Base-by-base conservation (phyloP, 1,140 invertebrate genomes). In the Onthophagus taurus region DNA sequence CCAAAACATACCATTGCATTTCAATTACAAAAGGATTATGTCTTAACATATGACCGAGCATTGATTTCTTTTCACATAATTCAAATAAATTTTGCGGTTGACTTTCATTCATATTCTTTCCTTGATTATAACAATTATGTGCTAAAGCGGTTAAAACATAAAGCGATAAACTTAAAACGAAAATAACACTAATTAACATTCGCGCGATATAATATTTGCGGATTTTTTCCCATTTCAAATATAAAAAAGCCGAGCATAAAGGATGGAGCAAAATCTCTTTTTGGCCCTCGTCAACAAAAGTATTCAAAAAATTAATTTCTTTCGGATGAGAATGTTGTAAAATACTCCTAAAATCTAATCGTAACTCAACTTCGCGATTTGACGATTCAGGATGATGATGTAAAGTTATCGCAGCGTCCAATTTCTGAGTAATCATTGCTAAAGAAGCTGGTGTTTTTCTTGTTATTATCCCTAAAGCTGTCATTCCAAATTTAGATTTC, bases 161-260 rank as follows among this genome's bases (percentile, higher is more conserved):
- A 2, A 83, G 60, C 1, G 83, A 85, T 3, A 89, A 69, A 50
- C 84, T 81, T 9, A 88, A 59, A 42, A 87, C 80, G 56, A 87
- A 88, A 29, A 85, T 73, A 42, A 85, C 76, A 61, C 83, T 88
- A 53, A 89, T 79, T 31, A 89, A 70, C 42, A 89, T 65, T 44
- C 85, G 71, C 1, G 78, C 82, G 4, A 87, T 78, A 55, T 89
- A 89, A 57, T 87, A 89, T 62, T 85, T 85, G n/a, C 85, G 71
- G 48, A 91, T 88, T 61, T 88, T 88, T 50, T 87, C 80, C 87
- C 87, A 91, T 61, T 89, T 89, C 11, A 89, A 73, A 55, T 88
- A 78, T 0, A 89, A 61, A 62, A 89, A 89, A 0, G 85, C 84
- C 3, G 84, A 83, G 54, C 85, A 88, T 1, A 89, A 58, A 0